Evolutionary conservation across 1,140 invertebrate genomes (phyloP).

Genomic region (Drosophila willistoni): DNA sequence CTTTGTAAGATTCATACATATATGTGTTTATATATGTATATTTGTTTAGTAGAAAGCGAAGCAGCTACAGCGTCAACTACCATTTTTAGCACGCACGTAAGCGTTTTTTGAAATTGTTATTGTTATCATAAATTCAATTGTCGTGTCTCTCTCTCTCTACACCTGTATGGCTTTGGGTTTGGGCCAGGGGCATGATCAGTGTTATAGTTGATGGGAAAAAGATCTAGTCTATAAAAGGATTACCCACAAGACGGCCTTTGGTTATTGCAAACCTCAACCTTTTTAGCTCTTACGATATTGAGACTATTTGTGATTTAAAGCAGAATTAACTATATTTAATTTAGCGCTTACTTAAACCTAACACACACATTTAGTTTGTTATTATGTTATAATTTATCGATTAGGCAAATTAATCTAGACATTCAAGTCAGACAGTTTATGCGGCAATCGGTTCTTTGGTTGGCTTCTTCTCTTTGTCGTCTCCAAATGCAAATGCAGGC

Average conservation of each 20-base stretch:
- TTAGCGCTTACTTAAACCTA: constrained; percentile 76
- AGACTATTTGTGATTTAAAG: constrained; percentile 27
- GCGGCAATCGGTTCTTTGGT: constrained; percentile 76
- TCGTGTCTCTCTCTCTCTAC: constrained; percentile 8
- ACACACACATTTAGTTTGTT: constrained; percentile 79
- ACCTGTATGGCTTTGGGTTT: neutral
- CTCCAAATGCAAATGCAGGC: constrained; percentile 66
- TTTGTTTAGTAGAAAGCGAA: constrained; percentile 68
- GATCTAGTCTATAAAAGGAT: too few relatives aligned
- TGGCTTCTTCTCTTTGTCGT: constrained; percentile 34
- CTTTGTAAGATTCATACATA: constrained; percentile 36
- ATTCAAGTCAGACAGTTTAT: constrained; percentile 73
- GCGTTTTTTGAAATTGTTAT: constrained; percentile 52
- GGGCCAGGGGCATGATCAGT: neutral
- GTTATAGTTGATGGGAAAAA: neutral
- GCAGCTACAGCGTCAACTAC: constrained; percentile 17
- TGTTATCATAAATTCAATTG: constrained; percentile 60
- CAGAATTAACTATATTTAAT: constrained; percentile 75
- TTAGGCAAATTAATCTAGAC: constrained; percentile 68
- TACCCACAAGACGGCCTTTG: too few relatives aligned
- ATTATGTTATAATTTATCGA: constrained; percentile 46
- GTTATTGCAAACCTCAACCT: too few relatives aligned
- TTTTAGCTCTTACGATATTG: too few relatives aligned
- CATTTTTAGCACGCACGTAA: constrained; percentile 70
- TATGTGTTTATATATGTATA: constrained; percentile 10